Base-by-base conservation (phyloP, 2,888 invertebrate species). In the Steinernema carpocapsae region DNA sequence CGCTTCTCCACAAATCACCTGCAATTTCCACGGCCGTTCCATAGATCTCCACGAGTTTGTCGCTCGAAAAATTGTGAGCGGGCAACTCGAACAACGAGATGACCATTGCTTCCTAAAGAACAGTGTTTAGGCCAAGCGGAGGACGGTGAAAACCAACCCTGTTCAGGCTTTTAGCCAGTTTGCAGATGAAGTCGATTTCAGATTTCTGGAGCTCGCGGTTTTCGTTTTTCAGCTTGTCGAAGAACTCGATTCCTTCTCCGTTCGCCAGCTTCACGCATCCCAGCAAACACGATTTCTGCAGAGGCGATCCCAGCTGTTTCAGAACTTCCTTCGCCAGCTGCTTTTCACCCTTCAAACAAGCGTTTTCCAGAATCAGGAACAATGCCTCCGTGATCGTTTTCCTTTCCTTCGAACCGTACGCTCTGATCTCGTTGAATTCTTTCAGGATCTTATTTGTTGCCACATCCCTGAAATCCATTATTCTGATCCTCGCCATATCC, bases 11-110 rank as follows among this genome's bases (percentile, higher is more conserved):
- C 24, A 26, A 56, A 17, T n/a, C n/a, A n/a, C 64, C 64, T 6
- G 64, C 64, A 10, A 64, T 64, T 32, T 64, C 64, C 12, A 64
- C 64, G 6, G 64, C 64, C 1, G 64, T 64, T 64, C 29, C 64
- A 17, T 64, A 64, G 3, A 64, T 64, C 6, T 64, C 29, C 12
- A 64, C 4, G 14, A 64, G 29, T 6, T 17, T 12, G 37, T 32
- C 32, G 12, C 29, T 64, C 32, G 10, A 26, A 26, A 64, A 64
- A 17, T 24, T 24, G 29, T 64, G 64, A 10, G 29, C 32, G 6
- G 24, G 64, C 14, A 64, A 32, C 37, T 64, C 64, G 37, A 64
- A 64, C 32, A 64, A 19, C 10, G 17, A 4, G 29, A 64, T 64
- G 17, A 64, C 64, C 64, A 64, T 32, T 14, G 24, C 32, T 14